Base-by-base conservation (phyloP, 2,113 vertebrate genomes). In the Setophaga petechia region DNA sequence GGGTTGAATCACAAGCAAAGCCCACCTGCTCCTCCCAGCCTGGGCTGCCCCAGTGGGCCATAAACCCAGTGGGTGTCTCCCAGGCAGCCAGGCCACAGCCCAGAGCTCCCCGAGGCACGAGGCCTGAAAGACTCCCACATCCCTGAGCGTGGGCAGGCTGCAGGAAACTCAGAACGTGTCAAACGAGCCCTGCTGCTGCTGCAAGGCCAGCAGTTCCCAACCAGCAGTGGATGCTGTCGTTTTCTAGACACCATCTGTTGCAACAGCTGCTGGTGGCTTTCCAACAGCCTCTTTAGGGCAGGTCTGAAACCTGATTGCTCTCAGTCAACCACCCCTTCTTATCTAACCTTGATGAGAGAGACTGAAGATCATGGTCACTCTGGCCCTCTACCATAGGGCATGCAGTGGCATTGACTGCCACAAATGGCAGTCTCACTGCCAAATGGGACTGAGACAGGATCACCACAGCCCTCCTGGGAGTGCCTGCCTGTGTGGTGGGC, bases 181-280 rank as follows among this genome's bases (percentile, higher is more conserved):
- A 1, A 71, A 74, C 13, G 0, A 94, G 86, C 84, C 80, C 65
- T 41, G 80, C 86, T 71, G 67, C 73, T 0, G 0, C 79, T 68
- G 72, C 89, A 23, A 49, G 61, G 66, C 86, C 91, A 67, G 83
- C 86, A 63, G 37, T 23, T 89, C 80, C 79, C 68, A 37, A n/a
- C 84, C 79, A 71, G 59, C 19, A 2, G 18, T 6, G 18, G 63
- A 77, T 88, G 76, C 68, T 89, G 93, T 57, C 18, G 35, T 74
- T 91, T 69, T 87, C 81, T 57, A 94, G 80, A 81, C 85, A 74
- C 94, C 87, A 97, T 94, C 93, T 95, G 94, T 94, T 91, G 84
- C 93, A 92, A 89, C 89, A 94, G 94, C 89, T 91, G 91, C 93
- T 92, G 89, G 69, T 94, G 61, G 73, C 81, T 92, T 91, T 94